These are phyloP conservation scores for Centruroides vittatus DNA, from an alignment of 1,140 invertebrate genomes.

Conservation along the genomic window DNA sequence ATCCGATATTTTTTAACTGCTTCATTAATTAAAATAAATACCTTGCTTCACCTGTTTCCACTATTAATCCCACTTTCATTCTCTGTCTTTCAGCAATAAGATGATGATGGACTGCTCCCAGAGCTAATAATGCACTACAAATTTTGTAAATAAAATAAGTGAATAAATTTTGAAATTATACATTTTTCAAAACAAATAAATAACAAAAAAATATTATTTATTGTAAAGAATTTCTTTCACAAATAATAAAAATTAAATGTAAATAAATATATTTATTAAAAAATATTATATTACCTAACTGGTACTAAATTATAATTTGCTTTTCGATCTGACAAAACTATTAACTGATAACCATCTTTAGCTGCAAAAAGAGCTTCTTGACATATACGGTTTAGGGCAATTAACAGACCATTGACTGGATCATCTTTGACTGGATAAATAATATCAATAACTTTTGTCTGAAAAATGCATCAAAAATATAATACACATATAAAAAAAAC, in stretches of 20 bases:
- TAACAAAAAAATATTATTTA: no score
- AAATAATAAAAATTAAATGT: no score
- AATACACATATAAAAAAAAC: no score
- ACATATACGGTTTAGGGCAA: conserved; percentile 64
- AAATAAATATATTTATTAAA: no score
- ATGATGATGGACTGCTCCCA: conserved; percentile 90
- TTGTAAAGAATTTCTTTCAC: no score
- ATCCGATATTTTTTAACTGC: background rate
- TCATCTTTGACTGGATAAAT: conserved; percentile 60
- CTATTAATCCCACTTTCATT: conserved; percentile 89
- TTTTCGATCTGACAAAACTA: conserved; percentile 74
- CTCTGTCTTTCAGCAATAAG: conserved; percentile 86
- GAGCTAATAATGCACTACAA: conserved; percentile 59
- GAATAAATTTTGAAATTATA: no score
- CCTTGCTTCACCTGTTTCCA: conserved; percentile 82
- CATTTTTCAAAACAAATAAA: no score
- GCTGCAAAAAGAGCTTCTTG: conserved; percentile 68
- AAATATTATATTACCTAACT: conserved; percentile 24
- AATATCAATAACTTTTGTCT: conserved; percentile 74
- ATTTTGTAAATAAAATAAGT: no score
- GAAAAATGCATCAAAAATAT: background rate
- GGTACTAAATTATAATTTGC: conserved; percentile 43
- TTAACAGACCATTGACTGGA: conserved; percentile 46
- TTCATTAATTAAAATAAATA: background rate
- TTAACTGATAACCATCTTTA: conserved; percentile 58